Conservation (phyloP, 2,797 vertebrate species). For the Enteromius anoplus region DNA sequence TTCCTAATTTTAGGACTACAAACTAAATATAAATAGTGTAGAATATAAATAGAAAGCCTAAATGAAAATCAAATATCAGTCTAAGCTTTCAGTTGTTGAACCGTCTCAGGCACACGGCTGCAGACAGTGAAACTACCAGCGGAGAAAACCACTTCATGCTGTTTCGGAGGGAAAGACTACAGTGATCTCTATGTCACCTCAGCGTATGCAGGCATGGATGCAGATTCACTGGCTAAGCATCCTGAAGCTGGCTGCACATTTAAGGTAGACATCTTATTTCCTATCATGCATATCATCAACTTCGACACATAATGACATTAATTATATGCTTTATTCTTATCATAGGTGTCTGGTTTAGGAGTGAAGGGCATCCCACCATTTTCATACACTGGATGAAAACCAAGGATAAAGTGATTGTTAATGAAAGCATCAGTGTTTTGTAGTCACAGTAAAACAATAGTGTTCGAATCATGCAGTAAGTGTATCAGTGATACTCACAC, state of each 20-base stretch:
- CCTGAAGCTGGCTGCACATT: slow-evolving; percentile 86
- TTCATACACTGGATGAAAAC: slow-evolving; percentile 76
- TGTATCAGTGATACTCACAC: not conserved
- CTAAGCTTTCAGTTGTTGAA: not conserved
- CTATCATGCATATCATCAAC: not conserved
- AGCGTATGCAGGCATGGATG: slow-evolving; percentile 78
- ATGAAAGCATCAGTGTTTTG: not conserved
- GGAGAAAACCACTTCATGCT: slow-evolving; percentile 88
- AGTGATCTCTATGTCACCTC: slow-evolving; percentile 91
- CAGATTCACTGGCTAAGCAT: slow-evolving; percentile 73
- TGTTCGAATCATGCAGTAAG: slow-evolving; percentile 12
- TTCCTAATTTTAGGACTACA: too few species aligned
- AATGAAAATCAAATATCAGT: slow-evolving; percentile 4
- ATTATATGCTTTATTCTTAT: slow-evolving; percentile 32
- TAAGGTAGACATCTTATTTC: slow-evolving; percentile 76
- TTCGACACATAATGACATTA: not conserved
- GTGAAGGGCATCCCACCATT: slow-evolving; percentile 84
- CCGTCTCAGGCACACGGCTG: slow-evolving; percentile 81
- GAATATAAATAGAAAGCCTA: not conserved
- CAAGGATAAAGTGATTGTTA: not conserved
- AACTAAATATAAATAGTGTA: not conserved
- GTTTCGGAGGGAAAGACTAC: slow-evolving; percentile 90
- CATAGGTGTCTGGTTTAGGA: slow-evolving; percentile 82
- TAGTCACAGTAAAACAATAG: not conserved
- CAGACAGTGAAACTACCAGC: slow-evolving; percentile 86